Evolutionary conservation across 1,140 invertebrate genomes (phyloP), one percentile per base, ranked within the genome.

Genomic region (Lasioglossum albipes): DNA sequence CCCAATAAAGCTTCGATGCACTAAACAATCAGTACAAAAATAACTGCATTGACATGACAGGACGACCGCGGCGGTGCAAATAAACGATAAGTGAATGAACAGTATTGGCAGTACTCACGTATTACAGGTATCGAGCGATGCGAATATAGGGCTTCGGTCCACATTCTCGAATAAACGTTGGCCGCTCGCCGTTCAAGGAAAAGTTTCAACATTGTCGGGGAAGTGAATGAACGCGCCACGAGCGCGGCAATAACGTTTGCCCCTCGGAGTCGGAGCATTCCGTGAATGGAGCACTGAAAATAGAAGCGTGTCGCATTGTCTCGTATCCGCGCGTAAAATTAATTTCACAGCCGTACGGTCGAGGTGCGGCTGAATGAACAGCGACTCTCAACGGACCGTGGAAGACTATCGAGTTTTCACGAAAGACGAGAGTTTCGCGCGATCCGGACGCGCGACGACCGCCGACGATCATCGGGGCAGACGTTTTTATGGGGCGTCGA

Each of bases 401-500:
- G 45, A 49, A 13, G 0, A 49, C 12, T 12, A 2, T 49, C 45
- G 45, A 12, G 10, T 49, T 13, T 2, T 49, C 45, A 10, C 0
- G 45, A 10, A 49, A 10, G 42, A 3, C 45, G 45, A 13, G 54
- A 27, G 27, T 27, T 70, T 69, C 49, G 49, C 49, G 49, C 45
- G 61, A 59, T 42, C 67, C 49, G 7, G 52, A 52, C 7, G 45
- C 7, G 1, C 65, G 64, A 68, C 78, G 61, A 75, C 71, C 73
- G 45, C 66, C 71, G 61, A 65, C 31, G 76, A 70, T 45, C 49
- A 65, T 13, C 31, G 22, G 18, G 20, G 16, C 52, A 64, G 59
- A 59, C 64, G 42, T 81, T 84, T 85, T 84, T 74, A 74, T 41
- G 69, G 66, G 52, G 27, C 52, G 54, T 61, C 61, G 70, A 69